These are phyloP conservation scores for Pseudopipra pipra DNA, from an alignment of 2,113 vertebrate genomes.

Conservation along the genomic window DNA sequence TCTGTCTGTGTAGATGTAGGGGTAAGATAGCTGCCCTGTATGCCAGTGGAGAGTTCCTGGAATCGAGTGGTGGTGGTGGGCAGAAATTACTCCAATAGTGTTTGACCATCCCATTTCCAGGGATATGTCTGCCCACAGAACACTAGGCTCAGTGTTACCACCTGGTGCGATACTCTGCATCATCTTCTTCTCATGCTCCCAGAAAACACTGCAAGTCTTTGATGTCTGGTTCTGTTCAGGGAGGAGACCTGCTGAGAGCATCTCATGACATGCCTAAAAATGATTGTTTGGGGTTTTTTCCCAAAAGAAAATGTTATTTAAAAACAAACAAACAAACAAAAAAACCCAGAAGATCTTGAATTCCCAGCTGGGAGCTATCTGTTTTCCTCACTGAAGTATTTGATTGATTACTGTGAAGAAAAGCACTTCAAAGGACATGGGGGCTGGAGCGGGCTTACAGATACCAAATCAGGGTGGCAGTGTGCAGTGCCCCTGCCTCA, in stretches of 20 bases:
- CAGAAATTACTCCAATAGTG: not conserved
- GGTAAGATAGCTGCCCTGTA: not conserved
- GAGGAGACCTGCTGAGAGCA: not conserved
- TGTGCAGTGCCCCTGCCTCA: not conserved
- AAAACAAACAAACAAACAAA: not conserved
- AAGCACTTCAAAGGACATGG: not conserved
- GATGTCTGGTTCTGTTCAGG: not conserved
- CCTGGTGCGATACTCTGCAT: not conserved
- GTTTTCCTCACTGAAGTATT: not conserved
- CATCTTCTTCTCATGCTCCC: not conserved
- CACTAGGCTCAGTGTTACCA: not conserved
- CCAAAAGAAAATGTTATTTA: not conserved
- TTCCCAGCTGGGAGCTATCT: not conserved
- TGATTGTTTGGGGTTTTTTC: not conserved
- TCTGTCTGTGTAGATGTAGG: not conserved
- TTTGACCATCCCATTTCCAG: not conserved
- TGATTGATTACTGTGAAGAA: not conserved
- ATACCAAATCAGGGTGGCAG: not conserved
- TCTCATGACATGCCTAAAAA: not conserved
- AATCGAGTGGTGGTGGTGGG: fast-evolving
- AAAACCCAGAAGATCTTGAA: not conserved
- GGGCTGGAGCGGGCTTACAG: not conserved
- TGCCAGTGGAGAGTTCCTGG: not conserved
- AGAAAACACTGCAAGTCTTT: not conserved
- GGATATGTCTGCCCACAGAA: not conserved